Base-by-base conservation (phyloP, 2,797 vertebrate species). In the Mastacembelus armatus region DNA sequence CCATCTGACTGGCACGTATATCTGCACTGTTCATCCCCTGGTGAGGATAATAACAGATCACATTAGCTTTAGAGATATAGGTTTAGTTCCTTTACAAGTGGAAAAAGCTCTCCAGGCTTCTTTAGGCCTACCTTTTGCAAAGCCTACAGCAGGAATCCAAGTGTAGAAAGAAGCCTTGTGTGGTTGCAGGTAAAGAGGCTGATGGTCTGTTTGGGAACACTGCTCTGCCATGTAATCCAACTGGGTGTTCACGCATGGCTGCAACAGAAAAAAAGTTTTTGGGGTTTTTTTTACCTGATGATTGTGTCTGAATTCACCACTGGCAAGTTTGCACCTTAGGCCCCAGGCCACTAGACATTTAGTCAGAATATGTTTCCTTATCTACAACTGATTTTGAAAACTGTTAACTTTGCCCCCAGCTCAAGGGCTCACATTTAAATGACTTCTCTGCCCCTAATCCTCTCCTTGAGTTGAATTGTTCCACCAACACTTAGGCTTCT, bases 141-240 rank as follows among this genome's bases (percentile, higher is more conserved):
- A 92, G 21, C 90, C 93, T 15, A 92, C 71, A 2, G 96, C 96
- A 1, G 96, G 92, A 9, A 91, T 92, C 98, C 98, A 99, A 58
- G 74, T 95, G 82, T 96, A 95, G 86, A 93, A 94, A 27, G 93
- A 90, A n/a, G 93, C 66, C 0, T 27, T 68, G 64, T 88, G 89
- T 1, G 66, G 85, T 27, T 78, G 78, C 49, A 96, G 87, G 78
- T 82, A 88, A 5, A 98, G 92, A 0, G 96, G 96, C 38, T 93
- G 85, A 6, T 57, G 3, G 54, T 98, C 86, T 0, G 96, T 98
- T 59, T 90, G 81, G 0, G 95, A 93, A 3, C 98, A 99, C 78
- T 99, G 98, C 54, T 96, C 92, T 0, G 93, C 83, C 95, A 99
- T 96, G 66, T 98, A 99, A 51, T 93, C 93, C 80, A 96, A 80